Conservation (phyloP, 1,140 invertebrate species). For the Drosophila sproati region DNA sequence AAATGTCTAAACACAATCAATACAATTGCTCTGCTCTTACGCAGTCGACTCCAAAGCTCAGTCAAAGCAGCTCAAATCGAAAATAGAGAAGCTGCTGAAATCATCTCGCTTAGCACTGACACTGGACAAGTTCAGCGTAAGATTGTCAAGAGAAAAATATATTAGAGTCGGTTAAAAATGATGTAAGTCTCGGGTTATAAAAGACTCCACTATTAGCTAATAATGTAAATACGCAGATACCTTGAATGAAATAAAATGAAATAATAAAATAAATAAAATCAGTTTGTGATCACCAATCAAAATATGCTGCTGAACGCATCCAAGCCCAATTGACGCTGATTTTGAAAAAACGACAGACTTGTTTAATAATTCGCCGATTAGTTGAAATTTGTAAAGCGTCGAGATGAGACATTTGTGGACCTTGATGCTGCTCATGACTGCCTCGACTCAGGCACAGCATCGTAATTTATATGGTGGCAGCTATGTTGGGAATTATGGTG, state of each 20-base stretch:
- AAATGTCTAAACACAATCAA: not conserved
- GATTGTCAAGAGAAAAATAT: not conserved
- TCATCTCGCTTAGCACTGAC: not conserved
- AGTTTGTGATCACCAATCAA: not conserved
- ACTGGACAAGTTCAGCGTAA: not conserved
- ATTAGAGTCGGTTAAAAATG: no score
- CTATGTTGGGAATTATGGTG: not conserved
- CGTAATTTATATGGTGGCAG: not conserved
- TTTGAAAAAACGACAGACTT: conserved; percentile 13
- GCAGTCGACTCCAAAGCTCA: not conserved
- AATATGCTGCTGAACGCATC: conserved; percentile 6
- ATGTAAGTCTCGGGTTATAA: no score
- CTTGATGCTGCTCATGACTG: conserved; percentile 8
- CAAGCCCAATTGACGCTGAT: not conserved
- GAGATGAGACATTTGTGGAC: conserved; percentile 27
- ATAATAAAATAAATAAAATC: not conserved
- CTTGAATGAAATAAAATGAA: no score
- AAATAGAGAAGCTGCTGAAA: not conserved
- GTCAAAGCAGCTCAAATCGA: not conserved
- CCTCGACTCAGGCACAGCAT: not conserved
- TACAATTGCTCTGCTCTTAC: not conserved
- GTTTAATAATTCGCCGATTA: not conserved
- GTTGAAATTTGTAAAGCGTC: conserved; percentile 10
- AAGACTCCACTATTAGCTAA: no score
- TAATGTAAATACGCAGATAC: no score